Evolutionary conservation across 2,888 invertebrate genomes (phyloP).

Genomic region (Yponomeuta evonymella): DNA sequence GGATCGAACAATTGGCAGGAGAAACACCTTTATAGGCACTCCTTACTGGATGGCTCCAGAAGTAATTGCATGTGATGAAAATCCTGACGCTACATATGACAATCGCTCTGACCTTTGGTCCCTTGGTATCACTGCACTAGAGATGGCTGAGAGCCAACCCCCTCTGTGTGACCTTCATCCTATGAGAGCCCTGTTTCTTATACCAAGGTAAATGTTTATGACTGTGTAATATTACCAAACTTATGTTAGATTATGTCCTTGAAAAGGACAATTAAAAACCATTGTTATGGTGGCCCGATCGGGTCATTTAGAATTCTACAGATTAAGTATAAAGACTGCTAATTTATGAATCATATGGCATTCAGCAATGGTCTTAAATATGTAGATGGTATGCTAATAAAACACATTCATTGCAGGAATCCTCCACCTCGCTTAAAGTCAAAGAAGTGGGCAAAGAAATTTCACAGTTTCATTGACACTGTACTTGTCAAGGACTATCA

Average conservation of each 20-base stretch:
- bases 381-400: neutral
- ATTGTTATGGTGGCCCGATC: too few species aligned
- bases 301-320: too few species aligned
- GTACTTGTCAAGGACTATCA: conserved; percentile 99
- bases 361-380: too few species aligned
- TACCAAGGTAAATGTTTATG: conserved; percentile 78
- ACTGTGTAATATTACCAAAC: too few species aligned
- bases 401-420: conserved; percentile 77
- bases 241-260: too few species aligned
- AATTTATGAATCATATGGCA: too few species aligned
- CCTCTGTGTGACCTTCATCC: conserved; percentile 99
- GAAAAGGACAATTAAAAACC: too few species aligned
- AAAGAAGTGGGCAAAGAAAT: conserved; percentile 98
- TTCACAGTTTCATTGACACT: conserved; percentile 98
- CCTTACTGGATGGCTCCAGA: conserved; percentile 99
- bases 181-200: conserved; percentile 98
- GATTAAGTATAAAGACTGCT: too few species aligned
- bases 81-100: conserved; percentile 99
- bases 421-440: conserved; percentile 98
- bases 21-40: conserved; percentile 99
- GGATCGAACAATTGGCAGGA: conserved; percentile 98
- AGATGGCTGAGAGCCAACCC: conserved; percentile 99
- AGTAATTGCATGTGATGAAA: conserved; percentile 99
- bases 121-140: conserved; percentile 96
- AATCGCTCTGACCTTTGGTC: conserved; percentile 96